Percentiles rank a stretch among this genome's conserved stretches.
These are phyloP conservation scores for Caenorhabditis imperialis DNA, from an alignment of 2,888 invertebrate species.

Conservation along the genomic window DNA sequence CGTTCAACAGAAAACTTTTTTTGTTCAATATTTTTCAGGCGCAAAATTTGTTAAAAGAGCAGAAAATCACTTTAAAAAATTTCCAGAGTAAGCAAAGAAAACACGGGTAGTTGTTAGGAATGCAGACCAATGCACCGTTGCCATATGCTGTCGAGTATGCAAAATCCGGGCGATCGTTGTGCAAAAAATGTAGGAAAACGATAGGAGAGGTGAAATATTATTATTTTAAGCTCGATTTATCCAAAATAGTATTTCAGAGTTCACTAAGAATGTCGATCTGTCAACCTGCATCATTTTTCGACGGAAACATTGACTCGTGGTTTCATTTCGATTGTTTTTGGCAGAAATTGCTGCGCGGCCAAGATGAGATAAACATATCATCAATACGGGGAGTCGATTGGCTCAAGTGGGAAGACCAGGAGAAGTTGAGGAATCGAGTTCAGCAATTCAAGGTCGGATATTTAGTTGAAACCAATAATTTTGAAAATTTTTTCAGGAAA, in stretches of 20 bases:
- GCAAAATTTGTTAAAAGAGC: too few relatives aligned
- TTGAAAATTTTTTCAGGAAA: neutral
- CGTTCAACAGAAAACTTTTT: too few relatives aligned
- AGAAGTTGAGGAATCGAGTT: constrained; percentile 11
- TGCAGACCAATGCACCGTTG: constrained; percentile 37
- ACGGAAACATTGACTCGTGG: constrained; percentile 74
- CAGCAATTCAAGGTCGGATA: constrained; percentile 7
- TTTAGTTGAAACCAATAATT: too few relatives aligned
- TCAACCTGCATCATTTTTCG: constrained; percentile 67
- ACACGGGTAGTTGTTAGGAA: too few relatives aligned
- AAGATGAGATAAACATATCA: constrained; percentile 69
- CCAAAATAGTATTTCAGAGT: constrained; percentile 42
- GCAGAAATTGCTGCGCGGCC: constrained; percentile 69
- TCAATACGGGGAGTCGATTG: constrained; percentile 80
- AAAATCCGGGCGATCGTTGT: constrained; percentile 60
- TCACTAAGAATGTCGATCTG: constrained; percentile 65
- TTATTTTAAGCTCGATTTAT: too few relatives aligned
- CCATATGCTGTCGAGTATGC: constrained; percentile 72
- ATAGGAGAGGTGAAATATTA: constrained; percentile 61
- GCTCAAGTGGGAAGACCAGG: constrained; percentile 80
- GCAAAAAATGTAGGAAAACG: constrained; percentile 68
- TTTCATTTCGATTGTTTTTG: constrained; percentile 80
- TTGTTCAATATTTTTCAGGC: too few relatives aligned
- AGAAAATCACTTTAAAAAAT: too few relatives aligned
- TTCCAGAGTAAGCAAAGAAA: too few relatives aligned